phyloP scores from a whole-genome alignment of 2,797 vertebrate species.

The Chloroceryle inda region DNA sequence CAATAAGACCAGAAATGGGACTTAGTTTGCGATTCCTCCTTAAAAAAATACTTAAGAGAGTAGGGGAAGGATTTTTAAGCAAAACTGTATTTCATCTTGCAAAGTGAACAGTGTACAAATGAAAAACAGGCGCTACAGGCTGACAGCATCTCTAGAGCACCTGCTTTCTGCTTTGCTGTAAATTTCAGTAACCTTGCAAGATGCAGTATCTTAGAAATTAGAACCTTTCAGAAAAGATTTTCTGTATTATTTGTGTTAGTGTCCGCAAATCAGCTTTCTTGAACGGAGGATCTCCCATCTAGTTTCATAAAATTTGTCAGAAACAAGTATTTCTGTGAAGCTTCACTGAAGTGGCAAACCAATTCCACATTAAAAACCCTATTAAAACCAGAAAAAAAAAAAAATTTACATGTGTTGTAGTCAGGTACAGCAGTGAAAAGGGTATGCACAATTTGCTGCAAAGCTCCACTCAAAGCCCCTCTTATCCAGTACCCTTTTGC shows the following conservation, averaged over 20 bases:
- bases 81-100: not conserved
- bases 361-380: not conserved
- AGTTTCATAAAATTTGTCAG: not conserved
- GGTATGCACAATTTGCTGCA: not conserved
- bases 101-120: not conserved
- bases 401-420: not conserved
- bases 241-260: not conserved
- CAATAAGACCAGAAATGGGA: not conserved
- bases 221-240: constrained; percentile 19
- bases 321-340: not conserved
- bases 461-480: constrained; percentile 38
- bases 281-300: not conserved
- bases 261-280: not conserved
- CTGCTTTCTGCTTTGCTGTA: constrained; percentile 20
- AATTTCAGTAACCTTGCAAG: constrained; percentile 46
- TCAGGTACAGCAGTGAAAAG: constrained; percentile 3
- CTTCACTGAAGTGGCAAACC: not conserved
- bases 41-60: not conserved
- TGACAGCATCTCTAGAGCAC: constrained; percentile 38
- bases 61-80: not conserved
- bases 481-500: constrained; percentile 70
- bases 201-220: constrained; percentile 35
- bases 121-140: not conserved
- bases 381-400: not conserved
- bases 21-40: not conserved